Evolutionary conservation across 1,140 invertebrate species (phyloP).

Genomic region (Caenorhabditis elegans): WBcel235 BX284604.4:3989501-3990000

Average conservation of each 20-base stretch:
- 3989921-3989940: no score
- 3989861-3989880: no score
- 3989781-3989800: slow-evolving; percentile 55
- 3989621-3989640: slow-evolving; percentile 56
- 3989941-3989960: no score
- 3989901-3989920: no score
- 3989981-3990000: no score
- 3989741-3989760: slow-evolving; percentile 55
- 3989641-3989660: slow-evolving; percentile 51
- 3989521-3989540: background rate
- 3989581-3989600: slow-evolving; percentile 51
- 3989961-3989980: no score
- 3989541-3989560: background rate
- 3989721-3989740: slow-evolving; percentile 56
- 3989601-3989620: slow-evolving; percentile 63
- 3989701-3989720: slow-evolving; percentile 55
- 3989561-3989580: background rate
- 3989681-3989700: slow-evolving; percentile 57
- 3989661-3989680: slow-evolving; percentile 64
- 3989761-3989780: slow-evolving; percentile 45
- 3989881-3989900: no score
- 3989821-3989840: background rate
- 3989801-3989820: slow-evolving; percentile 37
- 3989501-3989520: no score
- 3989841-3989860: background rate